Base-by-base conservation (phyloP, 2,888 invertebrate species). In the Nomada fucata region DNA sequence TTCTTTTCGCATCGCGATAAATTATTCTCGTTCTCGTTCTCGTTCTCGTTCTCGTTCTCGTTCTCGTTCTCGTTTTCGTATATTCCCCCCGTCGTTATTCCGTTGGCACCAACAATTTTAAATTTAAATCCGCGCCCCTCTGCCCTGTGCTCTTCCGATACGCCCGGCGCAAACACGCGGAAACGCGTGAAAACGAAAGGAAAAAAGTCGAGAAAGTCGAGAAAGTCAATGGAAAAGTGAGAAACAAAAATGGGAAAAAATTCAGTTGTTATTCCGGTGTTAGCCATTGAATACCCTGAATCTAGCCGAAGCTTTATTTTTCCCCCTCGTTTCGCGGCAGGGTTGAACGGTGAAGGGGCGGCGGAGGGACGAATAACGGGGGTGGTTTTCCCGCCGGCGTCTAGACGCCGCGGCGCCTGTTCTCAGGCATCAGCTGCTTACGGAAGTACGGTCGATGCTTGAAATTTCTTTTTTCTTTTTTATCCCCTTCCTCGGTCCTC, bases 381-480 rank as follows among this genome's bases (percentile, higher is more conserved):
- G 69, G 76, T 59, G 65, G 79, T 72, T 71, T 78, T 79, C 78
- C 86, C 75, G 85, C 74, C 73, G 85, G 73, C 88, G 88, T 88
- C 88, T 88, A 88, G 88, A 88, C 88, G 87, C 75, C 80, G 75
- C 72, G 88, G 86, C 88, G 89, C 89, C 88, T 75, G 82, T 79
- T 87, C 85, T 87, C 89, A 68, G 78, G 79, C 82, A 87, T 87
- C 89, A 85, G 87, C 84, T 88, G 85, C 87, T 89, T 79, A 78
- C 80, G 87, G 85, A 87, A 83, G 76, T 85, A 75, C 85, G 82
- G 82, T 89, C 88, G 85, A 87, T 85, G 78, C 78, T 83, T 82
- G 83, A 82, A 74, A 65, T 74, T 77, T 73, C 53, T 68, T 52
- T 76, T 69, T 72, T 55, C 50, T 47, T 20, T 65, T 53, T 23